Evolutionary conservation across 1,140 invertebrate genomes (phyloP), one percentile per base, ranked within the genome.

Genomic region (Cydia fagiglandana): DNA sequence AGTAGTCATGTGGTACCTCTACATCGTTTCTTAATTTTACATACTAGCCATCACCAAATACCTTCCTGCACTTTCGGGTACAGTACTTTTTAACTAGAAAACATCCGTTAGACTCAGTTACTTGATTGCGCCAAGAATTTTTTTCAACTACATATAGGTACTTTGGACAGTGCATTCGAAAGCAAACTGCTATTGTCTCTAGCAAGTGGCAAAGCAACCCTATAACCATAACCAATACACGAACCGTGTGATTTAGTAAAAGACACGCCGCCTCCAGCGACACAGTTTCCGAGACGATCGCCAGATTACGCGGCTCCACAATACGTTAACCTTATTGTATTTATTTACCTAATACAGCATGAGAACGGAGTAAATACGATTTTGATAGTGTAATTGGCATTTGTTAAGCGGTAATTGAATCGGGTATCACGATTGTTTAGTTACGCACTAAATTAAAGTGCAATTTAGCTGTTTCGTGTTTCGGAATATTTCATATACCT

Each of bases 241-340:
- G 77, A 77, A 80, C 77, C 80, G 80, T 83, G 81, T 83, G 83
- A 81, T 83, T 81, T 84, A 83, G 78, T 76, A 78, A 81, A 80
- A 80, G 81, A 78, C 77, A 79, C 74, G 76, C 81, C 79, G 82
- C 84, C 78, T 53, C 76, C 45, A 78, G 82, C 82, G 84, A 83
- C 82, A 83, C 78, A 81, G 78, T 83, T 82, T 76, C 82, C 77
- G 78, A 78, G 83, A 83, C 83, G 84, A 85, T 85, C 79, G 78
- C 56, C 53, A 83, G 84, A 85, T 85, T 83, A 82, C 74, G 75
- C 73, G 73, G 24, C 76, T 56, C 38, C 76, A 75, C 70, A 78
- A 38, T 70, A 79, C 75, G 56, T 73, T 77, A 38, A 64, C 56
- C 64, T 73, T 47, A 76, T 74, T 53, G 53, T 50, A 68, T 78